Base-by-base conservation (phyloP, 2,888 invertebrate genomes). In the Luperina nickerlii region DNA sequence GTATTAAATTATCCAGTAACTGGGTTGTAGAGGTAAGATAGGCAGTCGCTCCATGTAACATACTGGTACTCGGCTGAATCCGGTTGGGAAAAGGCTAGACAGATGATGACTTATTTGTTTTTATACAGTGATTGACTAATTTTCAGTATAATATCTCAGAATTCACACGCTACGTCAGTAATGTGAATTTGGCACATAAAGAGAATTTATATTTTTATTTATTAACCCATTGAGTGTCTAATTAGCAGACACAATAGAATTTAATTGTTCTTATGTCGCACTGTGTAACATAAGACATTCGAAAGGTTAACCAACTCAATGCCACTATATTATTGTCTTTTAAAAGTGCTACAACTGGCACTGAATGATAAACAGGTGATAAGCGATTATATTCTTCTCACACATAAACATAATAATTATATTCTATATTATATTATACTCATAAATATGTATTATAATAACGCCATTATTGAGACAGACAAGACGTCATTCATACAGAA, bases 291-390 rank as follows among this genome's bases (percentile, higher is more conserved):
- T n/a, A n/a, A n/a, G n/a, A n/a, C n/a, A n/a, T n/a, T n/a, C n/a
- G n/a, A n/a, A n/a, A n/a, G n/a, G n/a, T n/a, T n/a, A n/a, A n/a
- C 42, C 0, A 24, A 13, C 18, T 67, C 54, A 79, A 71, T 27
- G 66, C 24, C 15, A 11, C 15, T 27, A 65, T n/a, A 42, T 24
- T n/a, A 42, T 24, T 54, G 9, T 79, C 11, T 54, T 38, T 78
- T 9, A 13, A 68, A 84, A 72, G 45, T 20, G 8, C 24, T 69
- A 51, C 63, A 85, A 66, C 45, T 69, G 38, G 15, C 71, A 15
- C 1, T 84, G 18, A 79, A 71, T 54, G 42, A 51, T 79, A 79
- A 79, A 72, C 57, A 18, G 60, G 32, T 69, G 68, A 81, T 60
- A 81, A 54, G 27, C 4, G 18, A 15, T 57, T 74, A 24, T 81